Percentiles rank a stretch among this genome's conserved stretches.
These are phyloP conservation scores for Scaptomyza tumidula DNA, from an alignment of 2,888 invertebrate species.

Conservation along the genomic window DNA sequence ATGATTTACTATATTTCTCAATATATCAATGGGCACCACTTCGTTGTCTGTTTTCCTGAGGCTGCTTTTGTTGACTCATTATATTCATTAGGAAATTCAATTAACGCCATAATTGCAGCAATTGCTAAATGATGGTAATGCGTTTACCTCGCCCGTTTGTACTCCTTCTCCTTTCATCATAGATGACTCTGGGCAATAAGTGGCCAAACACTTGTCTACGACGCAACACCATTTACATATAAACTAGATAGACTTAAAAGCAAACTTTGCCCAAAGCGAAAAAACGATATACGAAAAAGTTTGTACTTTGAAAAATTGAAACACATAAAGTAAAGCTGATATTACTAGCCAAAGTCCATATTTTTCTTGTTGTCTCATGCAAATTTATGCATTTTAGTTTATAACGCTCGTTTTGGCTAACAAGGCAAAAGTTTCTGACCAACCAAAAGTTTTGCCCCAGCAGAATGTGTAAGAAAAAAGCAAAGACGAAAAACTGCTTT, in stretches of 20 bases:
- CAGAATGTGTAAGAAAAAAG: slow-evolving; percentile 32
- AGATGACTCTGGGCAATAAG: slow-evolving; percentile 24
- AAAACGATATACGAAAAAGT: not conserved
- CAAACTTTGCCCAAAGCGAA: slow-evolving; percentile 21
- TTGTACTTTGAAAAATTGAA: slow-evolving; percentile 37
- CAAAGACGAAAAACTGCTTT: slow-evolving; percentile 26
- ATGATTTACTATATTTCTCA: not conserved
- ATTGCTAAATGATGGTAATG: slow-evolving; percentile 73
- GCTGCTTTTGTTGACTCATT: slow-evolving; percentile 68
- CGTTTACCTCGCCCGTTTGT: slow-evolving; percentile 54
- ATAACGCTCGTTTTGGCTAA: slow-evolving; percentile 24
- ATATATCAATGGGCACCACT: not conserved
- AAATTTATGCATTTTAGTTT: slow-evolving; percentile 51
- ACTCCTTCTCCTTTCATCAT: not conserved
- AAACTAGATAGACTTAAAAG: slow-evolving; percentile 34
- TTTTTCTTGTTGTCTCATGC: slow-evolving; percentile 12
- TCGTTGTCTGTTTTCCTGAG: slow-evolving; percentile 19
- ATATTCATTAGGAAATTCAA: slow-evolving; percentile 74
- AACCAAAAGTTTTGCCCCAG: slow-evolving; percentile 32
- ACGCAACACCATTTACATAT: slow-evolving; percentile 48
- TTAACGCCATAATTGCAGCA: slow-evolving; percentile 71
- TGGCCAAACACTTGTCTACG: slow-evolving; percentile 21
- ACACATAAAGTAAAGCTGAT: slow-evolving; percentile 21
- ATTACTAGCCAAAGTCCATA: slow-evolving; percentile 26
- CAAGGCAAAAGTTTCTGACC: slow-evolving; percentile 49